These are phyloP conservation scores for Rhopilema esculentum DNA, from an alignment of 30 jellyfish, hydroid and myxozoan genomes.

Conservation along the genomic window DNA sequence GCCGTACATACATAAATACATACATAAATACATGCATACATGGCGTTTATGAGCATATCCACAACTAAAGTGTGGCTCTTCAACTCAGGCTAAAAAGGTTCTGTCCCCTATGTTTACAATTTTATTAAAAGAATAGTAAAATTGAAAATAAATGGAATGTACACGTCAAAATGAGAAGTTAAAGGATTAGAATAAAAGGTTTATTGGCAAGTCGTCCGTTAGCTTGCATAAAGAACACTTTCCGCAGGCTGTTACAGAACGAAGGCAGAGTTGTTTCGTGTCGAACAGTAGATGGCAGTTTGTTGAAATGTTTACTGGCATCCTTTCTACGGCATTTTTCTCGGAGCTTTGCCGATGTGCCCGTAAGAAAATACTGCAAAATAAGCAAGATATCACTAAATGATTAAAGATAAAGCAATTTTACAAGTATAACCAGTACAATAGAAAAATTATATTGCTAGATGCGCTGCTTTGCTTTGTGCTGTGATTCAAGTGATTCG, in stretches of 20 bases:
- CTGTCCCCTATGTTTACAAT: constrained; percentile 25
- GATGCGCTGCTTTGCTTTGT: too few relatives aligned
- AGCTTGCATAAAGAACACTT: constrained; percentile 34
- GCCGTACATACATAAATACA: not conserved
- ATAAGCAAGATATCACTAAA: too few relatives aligned
- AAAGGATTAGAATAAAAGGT: not conserved
- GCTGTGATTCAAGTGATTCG: too few relatives aligned
- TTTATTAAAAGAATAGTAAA: constrained; percentile 14
- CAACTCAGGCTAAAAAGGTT: constrained; percentile 35
- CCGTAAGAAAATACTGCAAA: too few relatives aligned
- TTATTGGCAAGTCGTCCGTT: not conserved
- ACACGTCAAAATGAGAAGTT: not conserved
- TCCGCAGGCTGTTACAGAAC: constrained; percentile 43
- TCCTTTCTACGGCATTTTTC: too few relatives aligned
- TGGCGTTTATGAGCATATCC: constrained; percentile 49
- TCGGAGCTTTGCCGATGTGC: too few relatives aligned
- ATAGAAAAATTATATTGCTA: too few relatives aligned
- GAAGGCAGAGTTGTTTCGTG: constrained; percentile 44
- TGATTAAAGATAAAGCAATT: too few relatives aligned
- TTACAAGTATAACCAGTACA: too few relatives aligned
- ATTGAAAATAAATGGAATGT: not conserved
- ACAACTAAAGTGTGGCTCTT: constrained; percentile 48
- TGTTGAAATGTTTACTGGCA: constrained; percentile 53
- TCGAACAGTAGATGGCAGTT: constrained; percentile 62
- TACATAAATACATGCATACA: constrained; percentile 37